Evolutionary conservation across 2,113 vertebrate species (phyloP), one percentile per base, ranked within the genome.

Genomic region (Galeopterus variegatus): DNA sequence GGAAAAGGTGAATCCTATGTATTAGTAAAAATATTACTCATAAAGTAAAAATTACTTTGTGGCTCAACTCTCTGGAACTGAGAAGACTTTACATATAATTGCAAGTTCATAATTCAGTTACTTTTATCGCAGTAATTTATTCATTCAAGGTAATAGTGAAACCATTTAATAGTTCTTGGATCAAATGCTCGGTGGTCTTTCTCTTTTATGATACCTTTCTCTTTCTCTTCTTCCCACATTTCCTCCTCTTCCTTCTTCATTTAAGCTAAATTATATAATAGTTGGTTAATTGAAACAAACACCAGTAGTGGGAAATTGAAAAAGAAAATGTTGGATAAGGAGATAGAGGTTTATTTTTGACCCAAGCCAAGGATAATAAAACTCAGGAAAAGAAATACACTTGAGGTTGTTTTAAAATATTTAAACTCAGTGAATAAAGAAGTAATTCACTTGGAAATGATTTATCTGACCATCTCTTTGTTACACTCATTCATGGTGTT

Each of bases 21-120:
- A n/a, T 85, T 82, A 64, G 54, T 80, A 81, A 97, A 93, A 96
- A 41, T 65, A 79, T 36, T 97, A 82, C 56, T 93, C 56, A 80
- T 60, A 33, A 58, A 77, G 54, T 65, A 82, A n/a, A 72, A 87
- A 50, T 33, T 58, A 33, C 72, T 62, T 48, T 45, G 41, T 26
- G 4, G 28, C 36, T 50, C 87, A 82, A 28, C 18, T 92, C 75
- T 83, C 67, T 64, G 67, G 13, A 73, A 76, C 56, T 62, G 28
- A 81, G 24, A 15, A 72, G 52, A n/a, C 33, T 19, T 26, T 88
- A 85, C 62, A 73, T 62, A 12, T 60, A 83, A 45, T 67, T 48
- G 9, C 4, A 7, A 95, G 19, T 91, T 52, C 88, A 7, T 58
- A 88, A 96, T 70, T 76, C 60, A 73, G 65, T 83, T 60, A 69